A percentile compares a stretch with the other conserved stretches of the same genome.
Evolutionary conservation across 1,140 invertebrate species (phyloP).

Genomic region (Pseudomyrmex cubaensis): DNA sequence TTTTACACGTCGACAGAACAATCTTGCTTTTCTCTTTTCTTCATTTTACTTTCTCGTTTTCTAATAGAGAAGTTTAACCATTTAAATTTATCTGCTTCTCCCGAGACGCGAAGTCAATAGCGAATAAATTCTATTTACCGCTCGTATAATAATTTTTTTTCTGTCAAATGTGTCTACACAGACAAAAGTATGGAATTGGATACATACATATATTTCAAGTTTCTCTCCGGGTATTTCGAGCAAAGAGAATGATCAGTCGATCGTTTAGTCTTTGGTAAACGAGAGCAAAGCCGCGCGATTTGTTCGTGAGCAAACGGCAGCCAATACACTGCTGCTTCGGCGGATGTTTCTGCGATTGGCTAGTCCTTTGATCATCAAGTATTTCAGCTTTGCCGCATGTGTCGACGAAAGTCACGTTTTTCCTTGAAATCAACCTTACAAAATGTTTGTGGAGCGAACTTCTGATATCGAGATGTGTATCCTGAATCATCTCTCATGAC

Average conservation of each 20-base stretch:
- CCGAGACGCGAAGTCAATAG: neutral
- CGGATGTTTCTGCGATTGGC: conserved; percentile 26
- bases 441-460: conserved; percentile 3
- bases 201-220: neutral
- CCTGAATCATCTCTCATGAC: conserved; percentile 19
- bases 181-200: neutral
- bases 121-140: neutral
- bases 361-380: conserved; percentile 47
- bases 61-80: neutral
- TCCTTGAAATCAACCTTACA: conserved; percentile 14
- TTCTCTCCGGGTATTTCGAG: neutral
- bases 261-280: conserved; percentile 34
- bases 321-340: neutral
- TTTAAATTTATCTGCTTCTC: neutral
- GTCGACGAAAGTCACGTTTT: conserved; percentile 15
- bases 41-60: neutral
- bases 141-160: neutral
- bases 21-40: neutral
- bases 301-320: conserved; percentile 22
- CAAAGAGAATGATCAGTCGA: conserved; percentile 31
- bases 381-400: conserved; percentile 6
- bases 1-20: neutral
- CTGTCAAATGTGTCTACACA: neutral
- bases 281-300: conserved; percentile 29
- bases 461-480: neutral